Evolutionary conservation across 2,113 vertebrate genomes (phyloP), one percentile per base, ranked within the genome.

Genomic region (Pao palembangensis): DNA sequence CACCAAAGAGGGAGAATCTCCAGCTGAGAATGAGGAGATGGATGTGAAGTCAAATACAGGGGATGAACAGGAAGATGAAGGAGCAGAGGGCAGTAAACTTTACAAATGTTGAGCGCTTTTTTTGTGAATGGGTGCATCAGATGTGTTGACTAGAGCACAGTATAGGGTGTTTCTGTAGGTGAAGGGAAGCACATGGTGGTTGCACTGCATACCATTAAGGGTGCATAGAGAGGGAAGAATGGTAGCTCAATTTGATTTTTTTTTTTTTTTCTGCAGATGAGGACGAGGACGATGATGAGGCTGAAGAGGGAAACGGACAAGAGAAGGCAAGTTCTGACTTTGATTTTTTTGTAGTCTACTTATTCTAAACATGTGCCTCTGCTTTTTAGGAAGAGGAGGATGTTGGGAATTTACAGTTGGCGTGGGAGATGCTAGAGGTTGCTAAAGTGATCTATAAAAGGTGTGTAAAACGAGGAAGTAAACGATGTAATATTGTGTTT

Each of bases 371-470:
- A 17, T 47, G 8, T 41, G 1, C 8, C 16, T 46, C 17, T 17
- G 6, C 16, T 8, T 61, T 43, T n/a, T 78, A 98, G 93, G 96
- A 96, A 60, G 96, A 98, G 52, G 96, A 98, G 8, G 96, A 99
- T 54, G 91, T 98, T 80, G 96, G 93, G 3, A 98, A 96, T 69
- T 87, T 99, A 68, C 96, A 99, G 81, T 80, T 99, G 74, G 95
- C 97, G 3, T 99, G 97, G 97, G 97, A 99, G 81, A 97, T 98
- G 96, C 68, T 99, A 76, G 97, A 99, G 64, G 91, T 99, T 14
- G 93, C 95, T 16, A 99, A 99, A 89, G 89, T 98, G 1, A 98
- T 99, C 81, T 99, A 93, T 76, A 95, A 94, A 90, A 96, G 94
- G 97, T 97, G 89, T 54, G 11, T 8, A 17, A 18, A 55, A 34